These are phyloP conservation scores for Melanophora roralis DNA, from an alignment of 2,888 invertebrate genomes.

Conservation along the genomic window DNA sequence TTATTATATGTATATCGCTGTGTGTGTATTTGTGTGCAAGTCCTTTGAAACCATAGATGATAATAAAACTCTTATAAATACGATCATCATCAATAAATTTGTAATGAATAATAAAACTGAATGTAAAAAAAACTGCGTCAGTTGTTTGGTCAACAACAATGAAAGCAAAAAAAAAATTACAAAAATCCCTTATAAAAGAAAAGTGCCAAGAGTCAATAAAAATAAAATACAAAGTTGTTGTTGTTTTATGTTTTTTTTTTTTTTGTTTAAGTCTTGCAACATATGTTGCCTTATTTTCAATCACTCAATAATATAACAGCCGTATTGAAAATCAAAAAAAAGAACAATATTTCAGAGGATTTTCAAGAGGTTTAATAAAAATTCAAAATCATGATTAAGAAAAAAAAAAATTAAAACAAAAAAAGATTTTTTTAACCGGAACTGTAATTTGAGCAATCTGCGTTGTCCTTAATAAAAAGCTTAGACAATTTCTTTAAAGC, in stretches of 20 bases:
- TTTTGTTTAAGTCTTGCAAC: conserved; percentile 41
- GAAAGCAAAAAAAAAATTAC: conserved; percentile 25
- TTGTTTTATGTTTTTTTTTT: background rate
- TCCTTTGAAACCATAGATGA: conserved; percentile 24
- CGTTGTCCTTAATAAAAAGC: background rate
- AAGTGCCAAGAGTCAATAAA: conserved; percentile 53
- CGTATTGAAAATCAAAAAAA: conserved; percentile 1
- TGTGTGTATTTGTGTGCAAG: background rate
- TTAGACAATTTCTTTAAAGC: background rate
- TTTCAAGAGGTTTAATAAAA: conserved; percentile 25
- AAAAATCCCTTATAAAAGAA: conserved; percentile 53
- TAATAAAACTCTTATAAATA: conserved; percentile 23
- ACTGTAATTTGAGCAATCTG: conserved; percentile 72
- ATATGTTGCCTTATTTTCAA: conserved; percentile 54
- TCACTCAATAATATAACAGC: conserved; percentile 42
- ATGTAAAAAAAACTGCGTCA: conserved; percentile 57
- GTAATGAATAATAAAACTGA: conserved; percentile 50
- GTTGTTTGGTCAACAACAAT: conserved; percentile 55
- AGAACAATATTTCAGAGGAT: background rate
- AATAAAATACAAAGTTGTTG: background rate
- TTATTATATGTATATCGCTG: conserved; percentile 23
- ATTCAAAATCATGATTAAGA: conserved; percentile 30
- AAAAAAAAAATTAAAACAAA: conserved; percentile 14
- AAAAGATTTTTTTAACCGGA: conserved; percentile 66
- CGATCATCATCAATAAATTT: conserved; percentile 47